Evolutionary conservation across 2,888 invertebrate genomes (phyloP), one percentile per base, ranked within the genome.

Genomic region (Hedychridium roseum): DNA sequence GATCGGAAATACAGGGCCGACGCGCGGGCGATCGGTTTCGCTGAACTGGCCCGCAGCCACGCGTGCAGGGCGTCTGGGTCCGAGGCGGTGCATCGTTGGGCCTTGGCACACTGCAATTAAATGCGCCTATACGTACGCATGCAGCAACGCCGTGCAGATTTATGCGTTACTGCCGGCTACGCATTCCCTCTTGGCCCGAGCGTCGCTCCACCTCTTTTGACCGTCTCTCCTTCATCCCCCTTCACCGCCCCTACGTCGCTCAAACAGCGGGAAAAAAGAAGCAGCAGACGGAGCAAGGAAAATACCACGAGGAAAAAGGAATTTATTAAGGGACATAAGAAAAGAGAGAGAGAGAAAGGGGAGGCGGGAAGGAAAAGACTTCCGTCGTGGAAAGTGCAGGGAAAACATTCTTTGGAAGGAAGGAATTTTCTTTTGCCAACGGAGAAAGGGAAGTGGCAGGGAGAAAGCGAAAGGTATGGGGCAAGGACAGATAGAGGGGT

Each of bases 81-180:
- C 38, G 32, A 34, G 45, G 43, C 45, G 41, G 48, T 50, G 46
- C 36, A 42, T 36, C 50, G 37, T 43, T 27, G 35, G 48, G 42
- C 35, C 18, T 48, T 21, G 40, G 23, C 37, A 48, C 64, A 59
- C 68, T 66, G 68, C 63, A 65, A 66, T 66, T 66, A 66, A 66
- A 68, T 53, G 63, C 54, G 50, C 52, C 50, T 47, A 42, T 43
- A 48, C 43, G 52, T 38, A 42, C 48, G 54, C 50, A 49, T 53
- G 53, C 40, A 43, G 40, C 23, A 42, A 35, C 26, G 41, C 23
- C 41, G 21, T 36, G 40, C 49, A 55, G 62, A 66, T 66, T 66
- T 66, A 66, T 65, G 65, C 60, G 46, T 60, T 57, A 68, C 66
- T 66, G 66, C 60, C 58, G 57, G 67, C 56, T 64, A 53, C 60